phyloP scores from a whole-genome alignment of 1,140 invertebrate genomes.

The Drosophila ficusphila region DNA sequence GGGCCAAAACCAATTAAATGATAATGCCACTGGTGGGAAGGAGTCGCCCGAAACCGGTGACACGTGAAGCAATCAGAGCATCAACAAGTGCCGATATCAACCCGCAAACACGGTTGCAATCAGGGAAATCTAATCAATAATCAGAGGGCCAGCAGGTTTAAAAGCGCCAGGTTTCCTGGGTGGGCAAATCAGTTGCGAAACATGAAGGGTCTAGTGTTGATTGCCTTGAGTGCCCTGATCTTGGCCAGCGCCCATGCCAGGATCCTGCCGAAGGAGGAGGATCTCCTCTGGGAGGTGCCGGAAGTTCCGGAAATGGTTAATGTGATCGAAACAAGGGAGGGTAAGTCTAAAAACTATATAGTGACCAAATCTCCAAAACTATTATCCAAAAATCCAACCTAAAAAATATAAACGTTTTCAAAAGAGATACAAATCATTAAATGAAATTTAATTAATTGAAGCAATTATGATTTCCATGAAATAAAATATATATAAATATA shows the following conservation, averaged over 20 bases:
- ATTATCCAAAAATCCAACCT: too few relatives aligned
- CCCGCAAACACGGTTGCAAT: slow-evolving; percentile 32
- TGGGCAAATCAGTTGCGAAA: slow-evolving; percentile 38
- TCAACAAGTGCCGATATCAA: slow-evolving; percentile 26
- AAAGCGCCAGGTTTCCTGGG: slow-evolving; percentile 41
- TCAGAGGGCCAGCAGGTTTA: slow-evolving; percentile 35
- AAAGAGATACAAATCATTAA: too few relatives aligned
- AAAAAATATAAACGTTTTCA: too few relatives aligned
- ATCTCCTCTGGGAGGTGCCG: slow-evolving; percentile 52
- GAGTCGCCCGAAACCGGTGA: slow-evolving; percentile 26
- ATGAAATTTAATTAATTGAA: too few relatives aligned
- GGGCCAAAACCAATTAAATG: slow-evolving; percentile 67
- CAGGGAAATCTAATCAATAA: slow-evolving; percentile 58
- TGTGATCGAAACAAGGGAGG: slow-evolving; percentile 27
- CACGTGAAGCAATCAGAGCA: slow-evolving; percentile 47
- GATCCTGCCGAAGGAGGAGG: slow-evolving; percentile 41
- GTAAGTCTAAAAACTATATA: slow-evolving; percentile 16
- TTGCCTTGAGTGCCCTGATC: slow-evolving; percentile 36
- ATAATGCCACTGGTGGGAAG: slow-evolving; percentile 40
- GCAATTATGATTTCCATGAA: too few relatives aligned
- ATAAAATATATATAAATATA: neutral
- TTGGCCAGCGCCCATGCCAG: slow-evolving; percentile 42
- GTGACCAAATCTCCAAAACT: too few relatives aligned
- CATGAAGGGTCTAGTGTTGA: slow-evolving; percentile 55
- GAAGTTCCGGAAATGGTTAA: slow-evolving; percentile 36